These are phyloP conservation scores for Cheirogaleus medius DNA, from an alignment of 2,113 vertebrate species.

Conservation along the genomic window DNA sequence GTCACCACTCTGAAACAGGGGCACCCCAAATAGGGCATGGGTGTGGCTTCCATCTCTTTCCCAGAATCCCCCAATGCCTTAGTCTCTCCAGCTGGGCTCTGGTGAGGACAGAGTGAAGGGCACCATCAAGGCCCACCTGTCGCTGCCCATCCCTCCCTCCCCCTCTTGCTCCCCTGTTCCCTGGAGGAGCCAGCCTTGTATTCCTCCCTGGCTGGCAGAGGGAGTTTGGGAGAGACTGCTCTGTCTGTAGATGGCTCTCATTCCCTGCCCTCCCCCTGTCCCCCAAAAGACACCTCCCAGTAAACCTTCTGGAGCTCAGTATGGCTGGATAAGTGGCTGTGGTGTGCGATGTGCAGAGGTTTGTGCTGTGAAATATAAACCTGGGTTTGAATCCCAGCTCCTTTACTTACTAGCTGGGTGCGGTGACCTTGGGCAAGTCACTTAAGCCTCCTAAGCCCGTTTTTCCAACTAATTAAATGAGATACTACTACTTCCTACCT, in stretches of 20 bases:
- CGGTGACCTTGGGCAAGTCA: constrained; percentile 27
- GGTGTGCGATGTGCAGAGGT: neutral
- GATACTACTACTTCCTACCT: neutral
- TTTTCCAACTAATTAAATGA: neutral
- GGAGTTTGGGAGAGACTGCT: neutral
- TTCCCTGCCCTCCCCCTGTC: neutral
- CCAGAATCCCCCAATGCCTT: constrained; percentile 45
- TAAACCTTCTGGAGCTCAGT: neutral
- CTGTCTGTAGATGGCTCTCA: neutral
- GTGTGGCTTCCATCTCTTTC: constrained; percentile 54
- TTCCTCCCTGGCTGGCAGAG: neutral
- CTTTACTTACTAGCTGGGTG: neutral
- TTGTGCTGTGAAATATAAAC: neutral
- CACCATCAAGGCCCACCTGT: constrained; percentile 67
- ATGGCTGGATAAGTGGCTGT: neutral
- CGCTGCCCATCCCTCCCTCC: constrained; percentile 18
- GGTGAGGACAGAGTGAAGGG: constrained; percentile 61
- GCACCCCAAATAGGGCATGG: constrained; percentile 68
- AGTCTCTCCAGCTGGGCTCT: constrained; percentile 31
- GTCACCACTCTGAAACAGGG: constrained; percentile 18
- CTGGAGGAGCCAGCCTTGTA: constrained; percentile 28
- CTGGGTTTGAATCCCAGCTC: neutral
- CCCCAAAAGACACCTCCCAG: neutral
- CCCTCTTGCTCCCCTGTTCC: neutral
- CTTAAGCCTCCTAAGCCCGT: neutral